A percentile compares a stretch with the other conserved stretches of the same genome.
Conservation (phyloP, 1,140 invertebrate genomes). For the Drosophila ficusphila region DNA sequence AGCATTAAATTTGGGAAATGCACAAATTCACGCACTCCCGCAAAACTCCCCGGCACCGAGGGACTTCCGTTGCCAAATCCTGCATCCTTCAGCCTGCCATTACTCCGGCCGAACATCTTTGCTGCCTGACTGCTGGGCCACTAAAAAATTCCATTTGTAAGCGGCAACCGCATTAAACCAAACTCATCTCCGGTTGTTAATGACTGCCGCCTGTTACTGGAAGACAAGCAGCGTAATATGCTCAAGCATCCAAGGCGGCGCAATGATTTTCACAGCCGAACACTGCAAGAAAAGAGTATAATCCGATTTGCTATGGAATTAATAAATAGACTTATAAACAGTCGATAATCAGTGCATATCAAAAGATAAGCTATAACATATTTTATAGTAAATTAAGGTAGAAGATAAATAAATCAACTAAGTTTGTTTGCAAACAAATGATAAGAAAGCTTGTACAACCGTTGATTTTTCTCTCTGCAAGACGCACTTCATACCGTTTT, state of each 20-base stretch:
- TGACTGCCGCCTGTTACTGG: constrained; percentile 55
- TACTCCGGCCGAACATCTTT: constrained; percentile 14
- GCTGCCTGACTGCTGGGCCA: constrained; percentile 36
- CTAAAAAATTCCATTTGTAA: constrained; percentile 82
- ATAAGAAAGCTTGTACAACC: too few species aligned
- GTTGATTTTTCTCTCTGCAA: background rate
- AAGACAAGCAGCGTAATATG: constrained; percentile 44
- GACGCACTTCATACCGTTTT: background rate
- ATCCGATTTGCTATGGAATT: background rate
- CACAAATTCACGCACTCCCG: constrained; percentile 50
- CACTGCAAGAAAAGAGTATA: background rate
- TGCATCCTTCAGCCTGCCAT: constrained; percentile 35
- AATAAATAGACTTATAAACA: too few species aligned
- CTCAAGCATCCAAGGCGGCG: constrained; percentile 36
- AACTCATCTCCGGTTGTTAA: constrained; percentile 82
- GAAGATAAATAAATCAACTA: too few species aligned
- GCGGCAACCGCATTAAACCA: constrained; percentile 78
- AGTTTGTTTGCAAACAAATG: background rate
- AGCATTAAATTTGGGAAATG: constrained; percentile 70
- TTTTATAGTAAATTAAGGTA: background rate
- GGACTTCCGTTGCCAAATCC: constrained; percentile 73
- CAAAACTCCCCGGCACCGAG: constrained; percentile 35
- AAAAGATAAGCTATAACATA: too few species aligned
- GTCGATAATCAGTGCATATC: too few species aligned
- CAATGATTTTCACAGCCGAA: constrained; percentile 3